A percentile compares a stretch with the other conserved stretches of the same genome.
Conservation (phyloP, 1,140 invertebrate genomes). For the Drosophila murphyi region DNA sequence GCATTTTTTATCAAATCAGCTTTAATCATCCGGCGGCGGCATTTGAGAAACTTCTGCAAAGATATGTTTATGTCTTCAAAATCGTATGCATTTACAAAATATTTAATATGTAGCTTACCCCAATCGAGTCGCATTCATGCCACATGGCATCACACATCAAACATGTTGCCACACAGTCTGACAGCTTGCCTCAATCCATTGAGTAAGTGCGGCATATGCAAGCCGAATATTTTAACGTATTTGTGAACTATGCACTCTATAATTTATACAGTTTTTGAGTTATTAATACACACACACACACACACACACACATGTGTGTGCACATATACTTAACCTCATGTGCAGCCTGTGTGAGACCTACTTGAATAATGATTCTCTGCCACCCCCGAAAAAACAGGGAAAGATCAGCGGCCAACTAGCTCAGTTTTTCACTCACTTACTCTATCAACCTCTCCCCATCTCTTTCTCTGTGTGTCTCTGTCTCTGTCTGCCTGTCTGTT, state of each 20-base stretch:
- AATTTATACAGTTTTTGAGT: slow-evolving; percentile 54
- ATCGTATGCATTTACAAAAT: no score
- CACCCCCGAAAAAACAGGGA: slow-evolving; percentile 52
- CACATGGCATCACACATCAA: slow-evolving; percentile 34
- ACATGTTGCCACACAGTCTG: neutral
- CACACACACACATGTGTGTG: neutral
- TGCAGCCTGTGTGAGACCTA: slow-evolving; percentile 40
- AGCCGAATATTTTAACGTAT: slow-evolving; percentile 51
- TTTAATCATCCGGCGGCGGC: neutral
- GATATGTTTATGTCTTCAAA: no score
- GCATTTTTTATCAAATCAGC: slow-evolving; percentile 12
- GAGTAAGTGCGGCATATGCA: slow-evolving; percentile 35
- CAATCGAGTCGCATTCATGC: neutral
- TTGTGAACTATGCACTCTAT: slow-evolving; percentile 60
- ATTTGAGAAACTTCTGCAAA: slow-evolving; percentile 21
- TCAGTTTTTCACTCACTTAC: neutral
- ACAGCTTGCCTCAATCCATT: slow-evolving; percentile 50
- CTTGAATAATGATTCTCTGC: slow-evolving; percentile 36
- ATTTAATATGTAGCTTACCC: no score
- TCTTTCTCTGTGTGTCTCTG: neutral
- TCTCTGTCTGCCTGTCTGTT: neutral
- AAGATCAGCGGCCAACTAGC: no score
- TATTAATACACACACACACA: slow-evolving; percentile 54
- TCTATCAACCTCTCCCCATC: neutral
- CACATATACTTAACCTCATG: slow-evolving; percentile 60